phyloP scores from a whole-genome alignment of 2,888 invertebrate genomes.

The Nebria brevicollis region DNA sequence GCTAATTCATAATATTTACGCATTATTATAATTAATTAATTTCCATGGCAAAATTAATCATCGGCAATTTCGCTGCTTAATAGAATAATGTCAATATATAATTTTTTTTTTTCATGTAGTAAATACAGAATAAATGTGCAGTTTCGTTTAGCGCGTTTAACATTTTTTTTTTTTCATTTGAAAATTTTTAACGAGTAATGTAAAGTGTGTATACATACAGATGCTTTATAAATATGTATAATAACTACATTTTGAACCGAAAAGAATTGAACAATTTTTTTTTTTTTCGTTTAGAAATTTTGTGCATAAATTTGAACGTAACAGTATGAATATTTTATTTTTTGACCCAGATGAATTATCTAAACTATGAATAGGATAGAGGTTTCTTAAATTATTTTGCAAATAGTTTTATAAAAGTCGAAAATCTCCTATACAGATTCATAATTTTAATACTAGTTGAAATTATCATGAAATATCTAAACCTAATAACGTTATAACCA shows the following conservation, averaged over 20 bases:
- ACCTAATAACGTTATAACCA: background rate
- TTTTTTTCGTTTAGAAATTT: background rate
- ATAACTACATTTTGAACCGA: constrained; percentile 31
- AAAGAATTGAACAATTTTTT: background rate
- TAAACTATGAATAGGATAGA: constrained; percentile 1
- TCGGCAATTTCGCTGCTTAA: constrained; percentile 47
- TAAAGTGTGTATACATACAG: constrained; percentile 46
- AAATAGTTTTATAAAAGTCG: constrained; percentile 1
- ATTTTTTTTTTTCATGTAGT: constrained; percentile 29
- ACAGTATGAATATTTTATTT: background rate
- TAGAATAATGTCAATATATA: constrained; percentile 45
- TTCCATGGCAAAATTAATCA: constrained; percentile 45
- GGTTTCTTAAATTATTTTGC: constrained; percentile 1
- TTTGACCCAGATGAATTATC: background rate
- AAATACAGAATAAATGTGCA: constrained; percentile 47
- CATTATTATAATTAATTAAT: constrained; percentile 40
- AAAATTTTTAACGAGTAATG: constrained; percentile 43
- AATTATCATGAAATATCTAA: background rate
- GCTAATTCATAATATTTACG: constrained; percentile 49
- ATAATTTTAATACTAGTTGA: constrained; percentile 5
- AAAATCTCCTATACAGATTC: constrained; percentile 7
- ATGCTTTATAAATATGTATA: constrained; percentile 46
- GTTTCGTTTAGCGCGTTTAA: constrained; percentile 47
- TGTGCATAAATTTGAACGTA: constrained; percentile 2
- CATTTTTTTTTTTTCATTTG: constrained; percentile 37